Percentiles rank a stretch among this genome's conserved stretches.
These are phyloP conservation scores for Meteorus sp. DNA, from an alignment of 1,140 invertebrate genomes.

Conservation along the genomic window DNA sequence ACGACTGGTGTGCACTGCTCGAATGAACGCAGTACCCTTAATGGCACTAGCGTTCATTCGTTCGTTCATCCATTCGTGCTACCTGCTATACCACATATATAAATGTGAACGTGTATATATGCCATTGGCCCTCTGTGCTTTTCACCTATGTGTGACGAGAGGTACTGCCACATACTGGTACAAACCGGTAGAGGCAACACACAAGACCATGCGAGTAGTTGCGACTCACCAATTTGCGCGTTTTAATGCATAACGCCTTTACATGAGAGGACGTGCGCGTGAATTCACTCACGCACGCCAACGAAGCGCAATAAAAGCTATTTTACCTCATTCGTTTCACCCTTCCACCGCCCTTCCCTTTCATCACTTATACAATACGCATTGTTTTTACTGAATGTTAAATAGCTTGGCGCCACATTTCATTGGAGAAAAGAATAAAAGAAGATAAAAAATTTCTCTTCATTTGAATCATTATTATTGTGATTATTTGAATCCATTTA, in stretches of 20 bases:
- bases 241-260: conserved; percentile 4
- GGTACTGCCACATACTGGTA: no score
- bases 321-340: not conserved
- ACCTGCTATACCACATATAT: no score
- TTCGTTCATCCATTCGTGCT: no score
- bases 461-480: no score
- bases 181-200: no score
- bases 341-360: not conserved
- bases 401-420: not conserved
- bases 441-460: not conserved
- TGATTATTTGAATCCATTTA: no score
- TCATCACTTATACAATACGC: no score
- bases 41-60: not conserved
- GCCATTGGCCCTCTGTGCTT: no score
- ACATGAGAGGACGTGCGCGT: not conserved
- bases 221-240: conserved; percentile 5
- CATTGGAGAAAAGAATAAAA: not conserved
- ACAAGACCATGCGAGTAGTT: not conserved
- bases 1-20: not conserved
- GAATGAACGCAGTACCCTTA: not conserved
- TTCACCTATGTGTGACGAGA: no score
- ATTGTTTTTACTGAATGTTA: conserved; percentile 6
- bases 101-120: no score
- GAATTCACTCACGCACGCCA: no score
- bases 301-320: not conserved